phyloP scores from a whole-genome alignment of 1,140 invertebrate genomes.

The Ips typographus region DNA sequence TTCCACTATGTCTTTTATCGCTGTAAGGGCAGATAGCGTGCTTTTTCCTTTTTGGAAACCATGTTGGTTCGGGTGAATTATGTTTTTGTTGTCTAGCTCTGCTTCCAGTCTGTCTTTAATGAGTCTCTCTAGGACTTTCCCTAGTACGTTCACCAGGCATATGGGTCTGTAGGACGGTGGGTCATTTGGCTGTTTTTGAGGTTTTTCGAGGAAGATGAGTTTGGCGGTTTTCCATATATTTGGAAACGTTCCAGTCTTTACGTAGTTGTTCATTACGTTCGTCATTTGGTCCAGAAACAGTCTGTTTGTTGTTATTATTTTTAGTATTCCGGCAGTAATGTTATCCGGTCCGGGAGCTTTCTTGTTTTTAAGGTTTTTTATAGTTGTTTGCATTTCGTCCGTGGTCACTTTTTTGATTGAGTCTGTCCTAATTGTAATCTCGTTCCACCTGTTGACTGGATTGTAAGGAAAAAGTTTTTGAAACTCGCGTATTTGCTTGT shows the following conservation, averaged over 20 bases:
- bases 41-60: not conserved
- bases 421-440: not conserved
- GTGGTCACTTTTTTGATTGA: not conserved
- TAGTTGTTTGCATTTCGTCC: not conserved
- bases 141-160: constrained; percentile 4
- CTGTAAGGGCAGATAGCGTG: not conserved
- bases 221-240: constrained; percentile 22
- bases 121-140: not conserved
- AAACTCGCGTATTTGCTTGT: not conserved
- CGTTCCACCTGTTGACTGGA: not conserved
- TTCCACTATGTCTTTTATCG: not conserved
- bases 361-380: constrained; percentile 14
- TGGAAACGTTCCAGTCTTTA: constrained; percentile 11
- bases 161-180: constrained; percentile 10
- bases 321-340: constrained; percentile 7
- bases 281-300: not conserved
- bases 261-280: not conserved
- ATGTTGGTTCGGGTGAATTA: not conserved
- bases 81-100: not conserved
- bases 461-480: not conserved
- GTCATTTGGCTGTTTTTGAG: constrained; percentile 16
- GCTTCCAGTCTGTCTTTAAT: not conserved
- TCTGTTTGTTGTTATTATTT: not conserved
- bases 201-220: constrained; percentile 19
- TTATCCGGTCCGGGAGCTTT: constrained; percentile 16